Evolutionary conservation across 2,797 vertebrate species (phyloP).

Genomic region (Hippocampus kuda): DNA sequence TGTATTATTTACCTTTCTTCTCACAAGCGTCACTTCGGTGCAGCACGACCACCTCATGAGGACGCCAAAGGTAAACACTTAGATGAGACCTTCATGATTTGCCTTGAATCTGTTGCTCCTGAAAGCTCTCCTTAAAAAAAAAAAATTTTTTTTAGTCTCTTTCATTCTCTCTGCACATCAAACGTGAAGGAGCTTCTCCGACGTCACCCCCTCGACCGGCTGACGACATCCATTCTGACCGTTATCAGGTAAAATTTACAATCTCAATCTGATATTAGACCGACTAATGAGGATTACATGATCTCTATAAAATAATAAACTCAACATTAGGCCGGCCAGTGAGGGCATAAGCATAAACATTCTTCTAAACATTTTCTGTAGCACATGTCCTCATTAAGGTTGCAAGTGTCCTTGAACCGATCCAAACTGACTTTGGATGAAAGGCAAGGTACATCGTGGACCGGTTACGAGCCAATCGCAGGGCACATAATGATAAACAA

Average conservation of each 20-base stretch:
- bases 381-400: no score
- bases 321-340: neutral
- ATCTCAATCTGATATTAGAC: neutral
- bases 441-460: no score
- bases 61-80: slow-evolving; percentile 51
- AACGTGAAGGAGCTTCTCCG: slow-evolving; percentile 84
- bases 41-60: slow-evolving; percentile 48
- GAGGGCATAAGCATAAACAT: no score
- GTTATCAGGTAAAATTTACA: slow-evolving; percentile 76
- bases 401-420: no score
- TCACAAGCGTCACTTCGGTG: slow-evolving; percentile 29
- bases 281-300: neutral
- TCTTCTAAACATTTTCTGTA: no score
- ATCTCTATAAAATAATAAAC: neutral
- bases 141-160: slow-evolving; percentile 66
- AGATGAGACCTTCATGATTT: neutral
- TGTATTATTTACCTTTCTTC: slow-evolving; percentile 9
- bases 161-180: slow-evolving; percentile 85
- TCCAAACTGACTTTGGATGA: no score
- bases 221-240: slow-evolving; percentile 85
- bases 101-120: neutral
- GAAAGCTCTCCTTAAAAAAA: neutral
- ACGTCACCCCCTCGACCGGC: slow-evolving; percentile 77
- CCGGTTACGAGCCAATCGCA: no score
- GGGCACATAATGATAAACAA: no score